These are phyloP conservation scores for Aphelocoma californica DNA, from an alignment of 2,797 vertebrate genomes.

Conservation along the genomic window DNA sequence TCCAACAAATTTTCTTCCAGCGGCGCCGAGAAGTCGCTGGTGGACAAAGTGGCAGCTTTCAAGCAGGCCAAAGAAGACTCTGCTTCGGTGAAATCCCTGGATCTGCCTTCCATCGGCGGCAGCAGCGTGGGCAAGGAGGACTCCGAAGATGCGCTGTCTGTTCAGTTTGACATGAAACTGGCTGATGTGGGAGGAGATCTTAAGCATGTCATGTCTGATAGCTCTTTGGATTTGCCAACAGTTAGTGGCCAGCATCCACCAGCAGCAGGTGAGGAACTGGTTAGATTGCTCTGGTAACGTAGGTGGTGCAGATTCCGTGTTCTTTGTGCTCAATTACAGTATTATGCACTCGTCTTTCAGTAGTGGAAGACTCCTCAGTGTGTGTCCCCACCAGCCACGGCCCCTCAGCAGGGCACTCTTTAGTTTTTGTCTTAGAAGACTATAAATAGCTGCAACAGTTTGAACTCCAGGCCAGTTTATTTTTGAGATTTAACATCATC, in stretches of 20 bases:
- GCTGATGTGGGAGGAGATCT: conserved; percentile 97
- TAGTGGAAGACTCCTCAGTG: conserved; percentile 30
- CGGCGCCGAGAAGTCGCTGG: conserved; percentile 86
- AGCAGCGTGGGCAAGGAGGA: conserved; percentile 97
- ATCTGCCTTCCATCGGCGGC: conserved; percentile 95
- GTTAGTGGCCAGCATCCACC: conserved; percentile 96
- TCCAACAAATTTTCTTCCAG: conserved; percentile 89
- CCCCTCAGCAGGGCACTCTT: conserved; percentile 48
- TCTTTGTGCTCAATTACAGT: conserved; percentile 57
- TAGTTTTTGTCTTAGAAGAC: conserved; percentile 42
- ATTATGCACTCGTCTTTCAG: conserved; percentile 55
- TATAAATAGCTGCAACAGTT: conserved; percentile 44
- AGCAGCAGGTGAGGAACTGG: conserved; percentile 99
- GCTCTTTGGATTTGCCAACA: conserved; percentile 98
- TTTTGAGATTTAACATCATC: conserved; percentile 35
- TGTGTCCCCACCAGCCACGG: conserved; percentile 44
- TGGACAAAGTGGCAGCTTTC: conserved; percentile 91
- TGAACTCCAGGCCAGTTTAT: conserved; percentile 37
- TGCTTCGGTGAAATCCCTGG: conserved; percentile 94
- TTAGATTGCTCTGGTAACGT: conserved; percentile 97
- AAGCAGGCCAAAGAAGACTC: conserved; percentile 97
- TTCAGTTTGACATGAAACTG: conserved; percentile 99
- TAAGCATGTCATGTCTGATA: conserved; percentile 99
- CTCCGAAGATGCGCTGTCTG: conserved; percentile 95
- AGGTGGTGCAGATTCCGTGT: conserved; percentile 44